Evolutionary conservation across 2,888 invertebrate genomes (phyloP).

Genomic region (Drosophila diplacantha): DNA sequence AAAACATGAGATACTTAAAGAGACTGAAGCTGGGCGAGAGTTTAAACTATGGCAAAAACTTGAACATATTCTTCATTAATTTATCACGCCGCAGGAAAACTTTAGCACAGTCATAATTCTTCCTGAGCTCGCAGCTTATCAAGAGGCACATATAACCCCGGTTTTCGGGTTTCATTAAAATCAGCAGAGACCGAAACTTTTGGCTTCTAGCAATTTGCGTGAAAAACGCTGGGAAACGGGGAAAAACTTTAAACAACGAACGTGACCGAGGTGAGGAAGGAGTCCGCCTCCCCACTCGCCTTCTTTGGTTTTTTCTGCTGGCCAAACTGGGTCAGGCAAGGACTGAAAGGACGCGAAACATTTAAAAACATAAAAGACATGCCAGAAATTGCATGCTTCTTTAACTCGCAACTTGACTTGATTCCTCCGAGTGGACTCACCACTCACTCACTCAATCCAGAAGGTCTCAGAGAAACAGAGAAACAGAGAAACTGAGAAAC

Average conservation of each 20-base stretch:
- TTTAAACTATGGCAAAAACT: slow-evolving; percentile 1
- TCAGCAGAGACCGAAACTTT: slow-evolving; percentile 32
- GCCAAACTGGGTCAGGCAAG: slow-evolving; percentile 58
- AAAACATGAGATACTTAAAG: slow-evolving; percentile 5
- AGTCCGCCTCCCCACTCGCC: slow-evolving; percentile 10
- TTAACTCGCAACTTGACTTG: slow-evolving; percentile 49
- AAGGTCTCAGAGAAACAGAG: slow-evolving; percentile 9
- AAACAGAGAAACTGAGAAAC: not conserved
- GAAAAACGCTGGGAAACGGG: slow-evolving; percentile 12
- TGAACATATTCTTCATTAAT: slow-evolving; percentile 23
- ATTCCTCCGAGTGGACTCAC: slow-evolving; percentile 23
- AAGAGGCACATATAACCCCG: slow-evolving; percentile 13
- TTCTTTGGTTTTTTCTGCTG: slow-evolving; percentile 26
- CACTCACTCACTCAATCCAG: slow-evolving; percentile 7
- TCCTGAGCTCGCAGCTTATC: slow-evolving; percentile 11
- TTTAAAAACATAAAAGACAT: slow-evolving; percentile 41
- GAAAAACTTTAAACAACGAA: slow-evolving; percentile 41
- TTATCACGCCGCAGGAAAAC: slow-evolving; percentile 11
- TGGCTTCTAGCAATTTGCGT: slow-evolving; percentile 17
- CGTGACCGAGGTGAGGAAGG: slow-evolving; percentile 37
- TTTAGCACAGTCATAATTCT: slow-evolving; percentile 24
- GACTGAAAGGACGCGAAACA: slow-evolving; percentile 40
- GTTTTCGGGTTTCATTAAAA: slow-evolving; percentile 32
- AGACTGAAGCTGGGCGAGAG: slow-evolving; percentile 9
- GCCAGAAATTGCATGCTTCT: slow-evolving; percentile 48